Conservation (phyloP, 2,888 invertebrate genomes). For the Ennomos fuscantarius region DNA sequence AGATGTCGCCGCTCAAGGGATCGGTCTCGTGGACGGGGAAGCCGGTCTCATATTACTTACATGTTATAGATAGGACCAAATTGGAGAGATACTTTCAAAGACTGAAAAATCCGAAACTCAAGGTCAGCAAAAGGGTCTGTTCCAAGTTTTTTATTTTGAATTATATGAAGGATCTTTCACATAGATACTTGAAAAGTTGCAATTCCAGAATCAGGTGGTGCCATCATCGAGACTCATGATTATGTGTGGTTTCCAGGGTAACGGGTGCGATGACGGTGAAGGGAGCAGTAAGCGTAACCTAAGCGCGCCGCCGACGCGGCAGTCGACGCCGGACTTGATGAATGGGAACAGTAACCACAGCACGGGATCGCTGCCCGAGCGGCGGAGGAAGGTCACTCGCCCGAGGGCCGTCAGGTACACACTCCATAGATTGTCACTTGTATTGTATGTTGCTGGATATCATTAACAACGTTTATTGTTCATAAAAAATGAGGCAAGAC, state of each 20-base stretch:
- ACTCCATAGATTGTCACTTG: constrained; percentile 2
- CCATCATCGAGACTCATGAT: neutral
- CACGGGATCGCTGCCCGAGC: constrained; percentile 76
- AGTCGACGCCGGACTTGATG: constrained; percentile 76
- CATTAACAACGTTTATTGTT: too few relatives aligned
- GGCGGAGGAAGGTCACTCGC: constrained; percentile 72
- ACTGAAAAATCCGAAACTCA: constrained; percentile 94
- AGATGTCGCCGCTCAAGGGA: constrained; percentile 97
- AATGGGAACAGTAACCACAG: constrained; percentile 82
- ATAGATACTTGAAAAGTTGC: constrained; percentile 25
- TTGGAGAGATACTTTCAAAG: constrained; percentile 98
- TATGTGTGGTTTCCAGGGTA: constrained; percentile 51
- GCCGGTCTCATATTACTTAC: constrained; percentile 99
- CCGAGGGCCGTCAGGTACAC: constrained; percentile 67
- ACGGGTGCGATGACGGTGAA: constrained; percentile 72
- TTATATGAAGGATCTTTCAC: constrained; percentile 12
- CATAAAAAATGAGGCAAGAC: too few relatives aligned
- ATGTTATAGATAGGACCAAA: constrained; percentile 98
- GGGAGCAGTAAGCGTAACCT: constrained; percentile 68
- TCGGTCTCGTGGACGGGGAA: constrained; percentile 99
- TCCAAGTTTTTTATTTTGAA: constrained; percentile 59
- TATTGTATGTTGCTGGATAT: too few relatives aligned
- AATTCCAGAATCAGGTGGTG: neutral
- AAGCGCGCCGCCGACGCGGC: constrained; percentile 79
- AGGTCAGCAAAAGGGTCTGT: constrained; percentile 86